Evolutionary conservation across 1,140 invertebrate species (phyloP).

Genomic region (Latrodectus geometricus): DNA sequence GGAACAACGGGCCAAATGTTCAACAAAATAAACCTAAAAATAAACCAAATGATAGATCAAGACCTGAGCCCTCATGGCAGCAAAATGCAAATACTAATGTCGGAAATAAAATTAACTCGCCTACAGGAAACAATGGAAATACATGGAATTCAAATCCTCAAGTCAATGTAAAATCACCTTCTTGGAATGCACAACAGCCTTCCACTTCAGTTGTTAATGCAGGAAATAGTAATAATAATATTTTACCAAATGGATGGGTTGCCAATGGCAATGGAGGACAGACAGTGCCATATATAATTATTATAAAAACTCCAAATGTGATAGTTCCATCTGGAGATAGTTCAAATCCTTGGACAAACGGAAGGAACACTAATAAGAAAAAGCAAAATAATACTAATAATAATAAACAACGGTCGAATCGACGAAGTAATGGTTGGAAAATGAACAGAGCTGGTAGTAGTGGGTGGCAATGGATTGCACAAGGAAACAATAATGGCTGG

Average conservation of each 20-base stretch:
- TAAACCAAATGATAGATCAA: background rate
- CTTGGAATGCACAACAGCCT: background rate
- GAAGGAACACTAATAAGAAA: background rate
- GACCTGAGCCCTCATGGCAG: background rate
- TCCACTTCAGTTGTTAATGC: background rate
- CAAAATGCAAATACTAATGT: background rate
- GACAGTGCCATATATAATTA: slow-evolving; percentile 42
- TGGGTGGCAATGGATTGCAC: slow-evolving; percentile 58
- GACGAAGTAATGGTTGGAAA: slow-evolving; percentile 31
- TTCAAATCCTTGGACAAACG: slow-evolving; percentile 31
- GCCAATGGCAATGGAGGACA: slow-evolving; percentile 18
- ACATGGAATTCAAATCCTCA: background rate
- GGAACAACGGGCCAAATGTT: background rate
- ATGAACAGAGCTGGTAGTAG: slow-evolving; percentile 56
- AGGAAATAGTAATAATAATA: background rate
- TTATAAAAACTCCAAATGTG: slow-evolving; percentile 41
- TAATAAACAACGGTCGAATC: slow-evolving; percentile 3
- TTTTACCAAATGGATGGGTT: background rate
- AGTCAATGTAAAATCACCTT: too few relatives aligned
- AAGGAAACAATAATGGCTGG: slow-evolving; percentile 38
- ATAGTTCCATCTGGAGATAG: background rate
- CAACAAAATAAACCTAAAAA: background rate
- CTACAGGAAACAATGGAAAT: background rate
- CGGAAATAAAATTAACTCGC: background rate
- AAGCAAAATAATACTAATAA: background rate